A percentile compares a stretch with the other conserved stretches of the same genome.
These are phyloP conservation scores for Parazoanthus swiftii DNA, from an alignment of 92 coral and sea anemone species.

Conservation along the genomic window DNA sequence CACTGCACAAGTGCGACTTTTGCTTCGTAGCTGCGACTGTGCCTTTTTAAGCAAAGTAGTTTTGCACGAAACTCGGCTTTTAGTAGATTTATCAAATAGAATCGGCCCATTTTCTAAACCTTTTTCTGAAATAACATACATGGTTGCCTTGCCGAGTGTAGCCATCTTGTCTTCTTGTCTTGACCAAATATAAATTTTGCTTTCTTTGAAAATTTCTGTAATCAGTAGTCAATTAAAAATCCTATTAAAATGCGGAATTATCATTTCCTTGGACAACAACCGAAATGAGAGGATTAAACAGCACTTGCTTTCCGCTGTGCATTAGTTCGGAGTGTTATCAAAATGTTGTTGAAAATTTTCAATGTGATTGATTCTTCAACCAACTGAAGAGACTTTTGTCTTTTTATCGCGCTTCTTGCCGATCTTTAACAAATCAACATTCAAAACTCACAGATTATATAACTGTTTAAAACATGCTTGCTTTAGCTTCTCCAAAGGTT, in stretches of 20 bases:
- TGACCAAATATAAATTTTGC: background rate
- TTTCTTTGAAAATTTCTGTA: background rate
- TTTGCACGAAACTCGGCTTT: conserved; percentile 38
- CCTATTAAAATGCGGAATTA: background rate
- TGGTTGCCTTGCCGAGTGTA: conserved; percentile 51
- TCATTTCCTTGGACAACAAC: background rate
- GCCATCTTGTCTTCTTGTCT: conserved; percentile 1
- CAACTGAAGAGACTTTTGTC: background rate
- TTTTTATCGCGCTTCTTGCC: background rate
- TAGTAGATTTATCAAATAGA: conserved; percentile 35
- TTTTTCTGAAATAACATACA: conserved; percentile 75
- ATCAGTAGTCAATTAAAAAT: background rate
- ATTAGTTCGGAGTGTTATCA: background rate
- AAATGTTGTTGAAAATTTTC: background rate
- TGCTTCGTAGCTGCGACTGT: conserved; percentile 1
- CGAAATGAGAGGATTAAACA: background rate
- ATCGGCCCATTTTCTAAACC: conserved; percentile 62
- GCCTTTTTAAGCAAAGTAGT: background rate
- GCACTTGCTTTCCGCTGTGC: background rate
- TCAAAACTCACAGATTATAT: background rate
- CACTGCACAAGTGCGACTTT: background rate
- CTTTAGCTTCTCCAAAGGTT: background rate
- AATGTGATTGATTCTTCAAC: background rate
- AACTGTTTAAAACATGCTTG: background rate
- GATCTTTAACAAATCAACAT: background rate